Base-by-base conservation (phyloP, 2,113 vertebrate genomes). In the Rattus norvegicus region DNA sequence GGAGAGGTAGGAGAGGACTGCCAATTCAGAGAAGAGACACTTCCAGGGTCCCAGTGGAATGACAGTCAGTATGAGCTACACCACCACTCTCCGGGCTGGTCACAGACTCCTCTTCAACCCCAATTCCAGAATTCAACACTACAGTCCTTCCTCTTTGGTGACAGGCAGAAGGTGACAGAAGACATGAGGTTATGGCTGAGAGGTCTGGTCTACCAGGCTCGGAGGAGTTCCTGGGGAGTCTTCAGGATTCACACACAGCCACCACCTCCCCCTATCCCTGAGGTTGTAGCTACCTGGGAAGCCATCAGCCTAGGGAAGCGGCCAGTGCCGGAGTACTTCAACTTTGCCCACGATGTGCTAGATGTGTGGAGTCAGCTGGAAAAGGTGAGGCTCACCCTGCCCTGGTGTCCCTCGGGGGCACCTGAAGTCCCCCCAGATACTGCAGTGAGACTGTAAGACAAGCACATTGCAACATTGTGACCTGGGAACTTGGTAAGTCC, bases 331-430 rank as follows among this genome's bases (percentile, higher is more conserved):
- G 95, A 98, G 76, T 97, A 98, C 92, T 99, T 99, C 98, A 99
- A 99, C 96, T 99, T 99, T 95, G 99, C 99, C 59, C 98, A 97
- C 14, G 98, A 99, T 49, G 97, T 99, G 83, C 96, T 99, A 65
- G 99, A 99, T 33, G 63, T 97, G 30, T 99, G 99, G 99, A 93
- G 97, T 1, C 96, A 93, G 28, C 97, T 98, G 93, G 99, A 99
- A 93, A 99, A 99, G 99, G 98, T 99, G 95, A 97, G 1, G 20
- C 2, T 7, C 26, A 4, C 1, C 12, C 22, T 22, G 36, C 30
- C 61, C 17, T 63, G 10, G 8, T 19, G 5, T 63, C 75, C 39
- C 26, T 9, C 12, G 12, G 33, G 33, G 54, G 69, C 79, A 33
- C 67, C 30, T 5, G 28, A 92, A 59, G 52, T 39, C 49, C 56